Conservation (phyloP, 2,113 vertebrate species). For the Echinops telfairi region DNA sequence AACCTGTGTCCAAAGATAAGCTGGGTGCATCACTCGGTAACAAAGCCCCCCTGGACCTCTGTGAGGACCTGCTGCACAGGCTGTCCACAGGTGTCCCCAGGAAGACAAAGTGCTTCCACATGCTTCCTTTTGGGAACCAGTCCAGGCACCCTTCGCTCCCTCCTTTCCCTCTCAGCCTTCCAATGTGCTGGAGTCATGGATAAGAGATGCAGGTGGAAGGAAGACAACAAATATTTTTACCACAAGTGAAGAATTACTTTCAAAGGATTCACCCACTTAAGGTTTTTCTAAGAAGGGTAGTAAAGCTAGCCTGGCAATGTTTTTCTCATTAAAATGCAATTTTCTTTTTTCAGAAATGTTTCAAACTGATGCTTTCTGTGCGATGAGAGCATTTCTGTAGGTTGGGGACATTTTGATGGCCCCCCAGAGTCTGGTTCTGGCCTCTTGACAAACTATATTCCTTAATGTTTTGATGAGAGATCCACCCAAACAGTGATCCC, state of each 20-base stretch:
- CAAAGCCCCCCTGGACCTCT: neutral
- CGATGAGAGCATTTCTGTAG: neutral
- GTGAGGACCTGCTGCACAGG: rapidly evolving
- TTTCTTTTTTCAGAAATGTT: neutral
- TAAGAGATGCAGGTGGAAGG: neutral
- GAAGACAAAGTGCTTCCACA: neutral
- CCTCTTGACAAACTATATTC: neutral
- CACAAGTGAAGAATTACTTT: neutral
- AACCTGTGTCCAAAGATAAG: neutral
- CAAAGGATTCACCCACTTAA: neutral
- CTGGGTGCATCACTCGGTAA: neutral
- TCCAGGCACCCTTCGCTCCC: neutral
- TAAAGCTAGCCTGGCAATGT: neutral
- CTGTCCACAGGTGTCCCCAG: neutral
- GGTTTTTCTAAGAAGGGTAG: neutral
- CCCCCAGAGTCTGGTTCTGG: neutral
- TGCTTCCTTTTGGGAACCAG: neutral
- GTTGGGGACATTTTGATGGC: neutral
- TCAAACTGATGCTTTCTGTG: neutral
- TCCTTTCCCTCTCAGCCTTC: neutral
- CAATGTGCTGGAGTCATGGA: neutral
- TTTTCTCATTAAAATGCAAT: neutral
- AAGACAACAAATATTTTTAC: neutral
- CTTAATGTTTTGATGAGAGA: neutral
- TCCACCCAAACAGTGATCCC: neutral